phyloP scores from a whole-genome alignment of 2,888 invertebrate genomes.

The Hirtodrosophila confusa region DNA sequence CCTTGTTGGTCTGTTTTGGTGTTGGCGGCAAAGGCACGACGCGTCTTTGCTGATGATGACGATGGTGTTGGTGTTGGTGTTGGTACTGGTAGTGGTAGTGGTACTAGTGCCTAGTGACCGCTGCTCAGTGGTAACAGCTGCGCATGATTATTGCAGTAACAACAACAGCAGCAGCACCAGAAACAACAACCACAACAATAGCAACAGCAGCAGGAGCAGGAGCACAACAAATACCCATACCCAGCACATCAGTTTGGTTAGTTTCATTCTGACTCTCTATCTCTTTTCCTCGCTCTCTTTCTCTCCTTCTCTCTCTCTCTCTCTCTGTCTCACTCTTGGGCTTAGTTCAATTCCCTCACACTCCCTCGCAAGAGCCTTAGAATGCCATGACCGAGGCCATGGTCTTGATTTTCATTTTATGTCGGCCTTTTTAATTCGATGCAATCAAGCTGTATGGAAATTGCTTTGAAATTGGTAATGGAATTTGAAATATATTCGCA shows the following conservation, averaged over 20 bases:
- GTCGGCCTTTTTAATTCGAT: conserved; percentile 70
- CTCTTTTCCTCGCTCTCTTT: conserved; percentile 1
- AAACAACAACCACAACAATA: conserved; percentile 25
- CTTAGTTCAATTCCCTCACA: conserved; percentile 31
- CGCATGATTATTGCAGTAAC: conserved; percentile 55
- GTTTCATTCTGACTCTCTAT: conserved; percentile 27
- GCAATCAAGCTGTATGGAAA: conserved; percentile 77
- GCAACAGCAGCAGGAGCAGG: conserved; percentile 6
- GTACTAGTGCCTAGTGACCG: conserved; percentile 16
- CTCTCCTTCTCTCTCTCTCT: conserved; percentile 26
- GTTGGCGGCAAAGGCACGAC: conserved; percentile 8
- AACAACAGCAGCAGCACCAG: conserved; percentile 16
- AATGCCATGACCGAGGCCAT: conserved; percentile 34
- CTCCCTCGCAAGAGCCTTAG: not conserved
- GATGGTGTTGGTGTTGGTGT: conserved; percentile 1
- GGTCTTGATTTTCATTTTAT: conserved; percentile 60
- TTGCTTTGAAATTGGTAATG: conserved; percentile 69
- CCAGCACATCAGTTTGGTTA: conserved; percentile 36
- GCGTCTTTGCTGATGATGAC: conserved; percentile 11
- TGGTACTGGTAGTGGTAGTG: conserved; percentile 6
- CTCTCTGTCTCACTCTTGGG: conserved; percentile 13
- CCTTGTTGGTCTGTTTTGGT: not conserved
- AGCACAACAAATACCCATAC: conserved; percentile 14
- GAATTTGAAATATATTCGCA: conserved; percentile 61
- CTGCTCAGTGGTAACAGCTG: conserved; percentile 52